phyloP scores from a whole-genome alignment of 2,888 invertebrate species.

The Cerastoderma edule region DNA sequence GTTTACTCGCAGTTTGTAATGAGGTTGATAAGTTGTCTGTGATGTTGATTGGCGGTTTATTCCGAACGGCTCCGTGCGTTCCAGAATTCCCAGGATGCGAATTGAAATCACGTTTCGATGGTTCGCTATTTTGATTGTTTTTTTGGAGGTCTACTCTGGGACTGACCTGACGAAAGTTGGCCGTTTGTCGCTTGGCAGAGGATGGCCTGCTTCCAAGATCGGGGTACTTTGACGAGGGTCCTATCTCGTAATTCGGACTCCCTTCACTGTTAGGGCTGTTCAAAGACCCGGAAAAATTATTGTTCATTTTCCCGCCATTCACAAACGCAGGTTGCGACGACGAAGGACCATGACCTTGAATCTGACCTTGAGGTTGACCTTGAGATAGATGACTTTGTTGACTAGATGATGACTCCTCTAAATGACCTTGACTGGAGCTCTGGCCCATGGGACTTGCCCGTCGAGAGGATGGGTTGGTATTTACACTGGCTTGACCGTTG shows the following conservation, averaged over 20 bases:
- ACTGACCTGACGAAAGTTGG: constrained; percentile 5
- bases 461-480: constrained; percentile 44
- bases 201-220: constrained; percentile 62
- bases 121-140: constrained; percentile 17
- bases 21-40: constrained; percentile 45
- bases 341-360: constrained; percentile 18
- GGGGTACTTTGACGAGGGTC: constrained; percentile 74
- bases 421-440: constrained; percentile 72
- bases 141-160: constrained; percentile 21
- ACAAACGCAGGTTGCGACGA: constrained; percentile 24
- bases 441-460: constrained; percentile 76
- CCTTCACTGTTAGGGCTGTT: constrained; percentile 42
- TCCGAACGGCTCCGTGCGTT: background rate
- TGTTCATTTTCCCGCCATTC: constrained; percentile 10
- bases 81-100: constrained; percentile 18
- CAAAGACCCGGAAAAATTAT: background rate
- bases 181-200: constrained; percentile 44
- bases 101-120: constrained; percentile 5
- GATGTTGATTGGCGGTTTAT: constrained; percentile 29
- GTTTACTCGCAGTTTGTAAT: constrained; percentile 40
- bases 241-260: constrained; percentile 61
- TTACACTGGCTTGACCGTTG: constrained; percentile 40
- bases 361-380: constrained; percentile 27
- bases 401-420: constrained; percentile 71
- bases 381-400: constrained; percentile 62